phyloP scores from a whole-genome alignment of 2,113 vertebrate genomes.

The Nesoenas mayeri region DNA sequence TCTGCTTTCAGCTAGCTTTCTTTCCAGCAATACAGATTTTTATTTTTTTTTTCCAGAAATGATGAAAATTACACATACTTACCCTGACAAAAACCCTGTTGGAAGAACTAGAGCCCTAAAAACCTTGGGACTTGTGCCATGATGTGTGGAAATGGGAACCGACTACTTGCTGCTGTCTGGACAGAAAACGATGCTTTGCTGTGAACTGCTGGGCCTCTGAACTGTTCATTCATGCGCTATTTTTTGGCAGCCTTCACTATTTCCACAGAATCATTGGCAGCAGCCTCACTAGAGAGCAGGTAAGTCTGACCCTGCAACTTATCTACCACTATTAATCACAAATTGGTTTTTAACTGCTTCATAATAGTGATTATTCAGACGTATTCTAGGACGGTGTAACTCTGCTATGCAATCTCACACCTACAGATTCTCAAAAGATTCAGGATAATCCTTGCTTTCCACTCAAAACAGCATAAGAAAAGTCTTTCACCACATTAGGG shows the following conservation, averaged over 20 bases:
- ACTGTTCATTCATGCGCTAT: slow-evolving; percentile 19
- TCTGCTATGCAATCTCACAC: neutral
- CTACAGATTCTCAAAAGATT: neutral
- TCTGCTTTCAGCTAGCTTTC: slow-evolving; percentile 11
- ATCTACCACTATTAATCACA: slow-evolving; percentile 18
- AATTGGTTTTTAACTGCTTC: neutral
- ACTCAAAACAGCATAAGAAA: neutral
- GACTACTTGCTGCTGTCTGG: neutral
- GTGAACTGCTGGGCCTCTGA: neutral
- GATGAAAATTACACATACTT: neutral
- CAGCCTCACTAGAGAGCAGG: slow-evolving; percentile 11
- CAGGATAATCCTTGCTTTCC: neutral
- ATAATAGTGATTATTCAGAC: neutral
- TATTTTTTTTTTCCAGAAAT: neutral
- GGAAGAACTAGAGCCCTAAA: neutral
- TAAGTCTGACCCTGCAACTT: slow-evolving; percentile 18
- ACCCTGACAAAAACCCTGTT: neutral
- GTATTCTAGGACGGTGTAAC: neutral
- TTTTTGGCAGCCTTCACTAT: slow-evolving; percentile 28
- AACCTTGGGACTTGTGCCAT: neutral
- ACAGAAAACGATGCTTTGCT: neutral
- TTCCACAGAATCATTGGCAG: slow-evolving; percentile 24
- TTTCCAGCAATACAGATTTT: neutral
- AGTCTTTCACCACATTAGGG: neutral
- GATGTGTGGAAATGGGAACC: neutral